phyloP scores from a whole-genome alignment of 2,113 vertebrate species.

The Guaruba guarouba region DNA sequence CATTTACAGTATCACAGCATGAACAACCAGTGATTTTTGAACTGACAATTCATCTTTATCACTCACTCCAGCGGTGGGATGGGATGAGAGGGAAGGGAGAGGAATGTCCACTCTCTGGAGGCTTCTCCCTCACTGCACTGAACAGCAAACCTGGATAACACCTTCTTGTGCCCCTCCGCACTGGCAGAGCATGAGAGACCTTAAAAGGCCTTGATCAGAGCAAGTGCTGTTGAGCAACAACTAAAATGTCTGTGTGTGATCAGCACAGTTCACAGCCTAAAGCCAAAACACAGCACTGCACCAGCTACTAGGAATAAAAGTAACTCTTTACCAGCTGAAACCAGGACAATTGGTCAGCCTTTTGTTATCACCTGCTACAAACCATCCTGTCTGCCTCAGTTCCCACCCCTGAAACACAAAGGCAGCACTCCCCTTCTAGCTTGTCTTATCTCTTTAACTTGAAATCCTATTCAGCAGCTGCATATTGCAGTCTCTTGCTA shows the following conservation, averaged over 20 bases:
- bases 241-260: background rate
- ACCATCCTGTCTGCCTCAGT: background rate
- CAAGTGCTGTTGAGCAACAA: background rate
- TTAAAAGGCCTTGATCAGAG: background rate
- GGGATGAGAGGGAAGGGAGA: background rate
- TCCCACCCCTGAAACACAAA: background rate
- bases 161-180: background rate
- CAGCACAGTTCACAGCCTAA: background rate
- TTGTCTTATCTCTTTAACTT: background rate
- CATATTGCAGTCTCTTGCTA: background rate
- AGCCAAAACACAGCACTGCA: background rate
- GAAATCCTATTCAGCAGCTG: background rate
- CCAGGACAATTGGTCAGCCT: background rate
- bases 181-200: background rate
- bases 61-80: rapidly evolving
- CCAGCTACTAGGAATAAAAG: background rate
- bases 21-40: background rate
- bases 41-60: background rate
- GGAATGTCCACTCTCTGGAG: background rate
- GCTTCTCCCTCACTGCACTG: background rate
- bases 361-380: background rate
- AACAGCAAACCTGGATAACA: background rate
- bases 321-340: background rate
- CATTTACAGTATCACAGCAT: background rate
- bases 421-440: background rate